phyloP scores from a whole-genome alignment of 2,888 invertebrate species.

The Acrobasis repandana region DNA sequence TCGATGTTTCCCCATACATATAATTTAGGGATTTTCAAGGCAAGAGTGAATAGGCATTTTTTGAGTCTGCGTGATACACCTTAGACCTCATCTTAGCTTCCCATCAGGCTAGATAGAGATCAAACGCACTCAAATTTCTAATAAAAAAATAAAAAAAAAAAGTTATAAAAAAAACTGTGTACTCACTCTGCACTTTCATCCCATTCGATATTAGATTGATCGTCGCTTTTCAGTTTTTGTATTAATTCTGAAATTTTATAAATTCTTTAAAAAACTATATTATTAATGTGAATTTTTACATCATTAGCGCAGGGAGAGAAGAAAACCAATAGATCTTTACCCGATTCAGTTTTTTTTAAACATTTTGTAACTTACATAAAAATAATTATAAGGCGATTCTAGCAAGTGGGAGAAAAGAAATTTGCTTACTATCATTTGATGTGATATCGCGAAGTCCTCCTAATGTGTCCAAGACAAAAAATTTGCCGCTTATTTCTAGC shows the following conservation, averaged over 20 bases:
- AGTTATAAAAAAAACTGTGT: not conserved
- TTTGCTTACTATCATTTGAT: conserved; percentile 54
- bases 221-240: conserved; percentile 55
- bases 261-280: not conserved
- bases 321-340: not conserved
- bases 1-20: too few relatives aligned
- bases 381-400: conserved; percentile 32
- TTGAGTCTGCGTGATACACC: too few relatives aligned
- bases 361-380: not conserved
- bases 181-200: conserved; percentile 8
- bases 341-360: not conserved
- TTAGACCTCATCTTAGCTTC: too few relatives aligned
- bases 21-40: too few relatives aligned
- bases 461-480: conserved; percentile 62
- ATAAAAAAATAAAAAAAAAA: too few relatives aligned
- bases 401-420: too few relatives aligned
- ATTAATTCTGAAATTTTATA: conserved; percentile 53
- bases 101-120: too few relatives aligned
- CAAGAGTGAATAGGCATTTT: too few relatives aligned
- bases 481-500: conserved; percentile 62
- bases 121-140: too few relatives aligned
- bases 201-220: conserved; percentile 32
- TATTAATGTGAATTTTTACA: not conserved
- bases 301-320: too few relatives aligned
- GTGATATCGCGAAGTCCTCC: conserved; percentile 75